phyloP scores from a whole-genome alignment of 2,888 invertebrate genomes.

The Dorcus parallelipipedus region DNA sequence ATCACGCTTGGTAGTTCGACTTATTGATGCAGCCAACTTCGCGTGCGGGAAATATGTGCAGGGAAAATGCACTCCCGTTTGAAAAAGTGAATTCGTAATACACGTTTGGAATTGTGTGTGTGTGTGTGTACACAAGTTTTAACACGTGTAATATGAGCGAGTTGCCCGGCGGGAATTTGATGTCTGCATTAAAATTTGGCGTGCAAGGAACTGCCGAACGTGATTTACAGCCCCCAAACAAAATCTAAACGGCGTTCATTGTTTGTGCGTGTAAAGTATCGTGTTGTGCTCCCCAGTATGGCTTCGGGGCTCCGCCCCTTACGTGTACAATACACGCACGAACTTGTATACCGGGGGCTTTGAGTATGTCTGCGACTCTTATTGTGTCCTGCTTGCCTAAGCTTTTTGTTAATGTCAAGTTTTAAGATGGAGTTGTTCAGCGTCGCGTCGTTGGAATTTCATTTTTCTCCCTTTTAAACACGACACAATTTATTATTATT shows the following conservation, averaged over 20 bases:
- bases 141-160: background rate
- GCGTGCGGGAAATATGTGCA: background rate
- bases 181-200: no score
- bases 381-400: background rate
- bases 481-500: no score
- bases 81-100: no score
- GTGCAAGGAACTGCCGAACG: no score
- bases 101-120: background rate
- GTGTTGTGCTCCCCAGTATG: background rate
- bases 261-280: background rate
- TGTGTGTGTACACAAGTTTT: background rate
- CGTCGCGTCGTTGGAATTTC: no score
- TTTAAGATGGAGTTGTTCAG: no score
- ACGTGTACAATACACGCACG: conserved; percentile 4
- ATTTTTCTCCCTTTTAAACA: no score
- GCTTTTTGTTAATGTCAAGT: no score
- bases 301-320: background rate
- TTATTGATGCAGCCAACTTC: conserved; percentile 12
- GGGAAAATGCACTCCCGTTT: background rate
- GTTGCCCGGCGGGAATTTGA: no score
- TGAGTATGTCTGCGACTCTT: conserved; percentile 4
- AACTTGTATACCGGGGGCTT: background rate
- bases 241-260: background rate
- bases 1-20: conserved; percentile 16
- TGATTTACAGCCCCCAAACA: no score